phyloP scores from a whole-genome alignment of 2,113 vertebrate species.

The Malurus cyaneus region DNA sequence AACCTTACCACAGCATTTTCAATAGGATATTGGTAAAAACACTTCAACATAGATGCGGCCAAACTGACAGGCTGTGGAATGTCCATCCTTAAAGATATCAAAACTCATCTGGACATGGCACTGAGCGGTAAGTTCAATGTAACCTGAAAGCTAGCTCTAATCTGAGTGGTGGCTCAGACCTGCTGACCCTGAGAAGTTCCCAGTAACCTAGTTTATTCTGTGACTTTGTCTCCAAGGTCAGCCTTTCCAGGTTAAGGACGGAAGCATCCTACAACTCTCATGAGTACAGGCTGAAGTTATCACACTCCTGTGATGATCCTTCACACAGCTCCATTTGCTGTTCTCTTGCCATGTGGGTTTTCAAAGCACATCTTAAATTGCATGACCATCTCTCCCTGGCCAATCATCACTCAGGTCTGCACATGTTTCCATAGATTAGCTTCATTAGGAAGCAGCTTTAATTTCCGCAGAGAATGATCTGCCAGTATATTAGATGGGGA shows the following conservation, averaged over 20 bases:
- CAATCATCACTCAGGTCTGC: neutral
- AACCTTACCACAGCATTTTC: neutral
- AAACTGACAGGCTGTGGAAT: neutral
- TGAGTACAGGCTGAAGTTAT: neutral
- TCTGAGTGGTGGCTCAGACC: neutral
- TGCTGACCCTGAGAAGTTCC: neutral
- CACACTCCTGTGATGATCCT: neutral
- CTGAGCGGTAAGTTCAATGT: neutral
- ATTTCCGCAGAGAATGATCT: neutral
- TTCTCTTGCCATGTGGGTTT: neutral
- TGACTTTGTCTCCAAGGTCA: conserved; percentile 26
- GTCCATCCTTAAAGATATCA: neutral
- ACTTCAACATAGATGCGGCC: neutral
- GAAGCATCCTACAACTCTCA: neutral
- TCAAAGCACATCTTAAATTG: neutral
- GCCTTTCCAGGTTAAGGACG: conserved; percentile 23
- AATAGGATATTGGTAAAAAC: neutral
- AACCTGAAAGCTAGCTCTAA: neutral
- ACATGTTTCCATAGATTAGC: neutral
- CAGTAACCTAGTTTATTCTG: neutral
- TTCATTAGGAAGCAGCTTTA: neutral
- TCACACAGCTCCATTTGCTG: neutral
- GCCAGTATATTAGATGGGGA: neutral
- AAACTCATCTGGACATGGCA: neutral
- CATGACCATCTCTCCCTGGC: neutral